Base-by-base conservation (phyloP, 1,140 invertebrate genomes). In the Vanessa tameamea region DNA sequence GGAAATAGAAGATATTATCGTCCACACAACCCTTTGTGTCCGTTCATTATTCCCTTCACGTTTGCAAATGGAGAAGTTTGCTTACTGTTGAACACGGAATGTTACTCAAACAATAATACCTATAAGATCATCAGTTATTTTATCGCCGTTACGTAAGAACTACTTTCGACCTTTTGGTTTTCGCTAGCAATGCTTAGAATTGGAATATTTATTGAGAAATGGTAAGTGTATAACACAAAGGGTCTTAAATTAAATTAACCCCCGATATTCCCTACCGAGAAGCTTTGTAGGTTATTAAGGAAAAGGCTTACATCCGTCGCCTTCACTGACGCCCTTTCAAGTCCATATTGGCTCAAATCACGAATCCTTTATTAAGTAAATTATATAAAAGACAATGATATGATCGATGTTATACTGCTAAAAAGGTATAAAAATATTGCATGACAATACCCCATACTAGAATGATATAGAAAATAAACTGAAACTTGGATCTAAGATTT, bases 1-100 rank as follows among this genome's bases (percentile, higher is more conserved):
- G 73, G 68, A 75, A 70, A 70, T 71, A 64, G 53, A 70, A 73
- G 72, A 73, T 73, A 73, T 69, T 71, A 75, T 75, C 64, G 55
- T 71, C 73, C 68, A 75, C 53, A 55, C 53, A 71, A 71, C 68
- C 69, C 64, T 75, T 69, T 64, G 66, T 61, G 61, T 59, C 72
- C 64, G 70, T 75, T 70, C 55, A 67, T 75, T 71, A 75, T 75
- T 66, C 73, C 55, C 53, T 75, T 67, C 64, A 67, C 73, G 63
- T 67, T 75, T 64, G 47, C 47, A 63, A 71, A 71, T 67, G 51
- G 53, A 50, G 31, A 69, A 69, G 37, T 69, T 74, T 69, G 55
- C 66, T 23, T 59, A 70, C 64, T 26, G 47, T 47, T 50, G 37
- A 43, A 75, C 73, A 43, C 37, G 47, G 53, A 67, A 47, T 67